Base-by-base conservation (phyloP, 2,113 vertebrate species). In the Rattus norvegicus region DNA sequence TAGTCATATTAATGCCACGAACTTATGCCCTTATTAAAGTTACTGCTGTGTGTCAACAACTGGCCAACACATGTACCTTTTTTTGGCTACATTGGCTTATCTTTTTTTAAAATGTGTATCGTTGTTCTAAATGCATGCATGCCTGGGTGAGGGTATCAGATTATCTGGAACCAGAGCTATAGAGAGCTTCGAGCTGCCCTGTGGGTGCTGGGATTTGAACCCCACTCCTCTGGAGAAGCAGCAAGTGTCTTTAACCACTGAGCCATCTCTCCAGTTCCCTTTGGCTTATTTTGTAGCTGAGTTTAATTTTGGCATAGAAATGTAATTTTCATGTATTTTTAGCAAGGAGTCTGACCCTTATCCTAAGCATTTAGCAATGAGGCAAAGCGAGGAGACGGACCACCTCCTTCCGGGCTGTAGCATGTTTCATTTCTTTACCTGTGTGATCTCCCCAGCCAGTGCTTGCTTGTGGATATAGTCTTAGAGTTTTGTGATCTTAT, bases 281-380 rank as follows among this genome's bases (percentile, higher is more conserved):
- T 73, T 95, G 94, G 28, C 28, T 92, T 75, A 30, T 70, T 92
- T 95, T 77, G 94, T 2, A 85, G 47, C 73, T 8, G 52, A 85
- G 26, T 88, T 94, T 89, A 87, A 90, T 95, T 92, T 95, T 88
- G 87, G 52, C 73, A 22, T 49, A 39, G 30, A 69, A 69, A 86
- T 84, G 13, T 69, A 65, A 69, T 94, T 95, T 95, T 97, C 54
- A 90, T 94, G 33, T 89, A 11, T 95, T 97, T 93, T 87, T 33
- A 75, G 56, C 79, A 84, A 63, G 86, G 65, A 70, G n/a, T 89
- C 30, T 91, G 56, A 88, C 20, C 90, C 90, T 39, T 95, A 47
- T 54, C 36, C 67, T 52, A 93, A 77, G 97, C 90, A 92, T 76
- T 33, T n/a, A 86, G 33, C 52, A 19, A 92, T 72, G 91, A 4